A percentile compares a stretch with the other conserved stretches of the same genome.
These are phyloP conservation scores for Scatophagus argus DNA, from an alignment of 2,113 vertebrate genomes.

Conservation along the genomic window DNA sequence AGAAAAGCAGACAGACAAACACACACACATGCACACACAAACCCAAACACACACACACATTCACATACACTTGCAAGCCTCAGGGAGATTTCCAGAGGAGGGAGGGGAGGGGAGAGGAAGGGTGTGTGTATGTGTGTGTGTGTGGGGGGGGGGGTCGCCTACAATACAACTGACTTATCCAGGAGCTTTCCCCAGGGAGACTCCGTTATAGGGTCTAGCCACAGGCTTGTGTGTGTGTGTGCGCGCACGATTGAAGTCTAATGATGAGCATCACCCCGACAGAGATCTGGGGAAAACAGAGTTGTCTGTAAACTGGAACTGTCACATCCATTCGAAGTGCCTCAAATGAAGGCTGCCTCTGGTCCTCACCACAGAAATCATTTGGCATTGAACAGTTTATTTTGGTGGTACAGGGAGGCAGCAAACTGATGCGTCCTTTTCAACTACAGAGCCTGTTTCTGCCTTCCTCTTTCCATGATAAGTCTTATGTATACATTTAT, in stretches of 20 bases:
- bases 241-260: constrained; percentile 61
- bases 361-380: constrained; percentile 62
- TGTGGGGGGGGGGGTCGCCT: constrained; percentile 42
- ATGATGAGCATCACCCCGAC: constrained; percentile 76
- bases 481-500: constrained; percentile 53
- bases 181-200: constrained; percentile 68
- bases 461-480: constrained; percentile 38
- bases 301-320: constrained; percentile 78
- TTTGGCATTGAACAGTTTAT: constrained; percentile 70
- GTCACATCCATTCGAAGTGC: constrained; percentile 75
- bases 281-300: constrained; percentile 76
- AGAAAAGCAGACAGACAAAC: constrained; percentile 63
- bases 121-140: too few relatives aligned
- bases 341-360: constrained; percentile 67
- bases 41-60: constrained; percentile 22
- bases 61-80: constrained; percentile 36
- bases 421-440: constrained; percentile 60
- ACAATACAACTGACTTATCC: constrained; percentile 70
- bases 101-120: not conserved
- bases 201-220: constrained; percentile 70
- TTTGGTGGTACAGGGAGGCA: constrained; percentile 53
- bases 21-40: constrained; percentile 39
- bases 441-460: constrained; percentile 51
- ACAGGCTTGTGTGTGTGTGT: constrained; percentile 52
- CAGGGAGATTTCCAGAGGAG: constrained; percentile 55